Conservation (phyloP, 1,140 invertebrate genomes). For the Euglossa dilemma region DNA sequence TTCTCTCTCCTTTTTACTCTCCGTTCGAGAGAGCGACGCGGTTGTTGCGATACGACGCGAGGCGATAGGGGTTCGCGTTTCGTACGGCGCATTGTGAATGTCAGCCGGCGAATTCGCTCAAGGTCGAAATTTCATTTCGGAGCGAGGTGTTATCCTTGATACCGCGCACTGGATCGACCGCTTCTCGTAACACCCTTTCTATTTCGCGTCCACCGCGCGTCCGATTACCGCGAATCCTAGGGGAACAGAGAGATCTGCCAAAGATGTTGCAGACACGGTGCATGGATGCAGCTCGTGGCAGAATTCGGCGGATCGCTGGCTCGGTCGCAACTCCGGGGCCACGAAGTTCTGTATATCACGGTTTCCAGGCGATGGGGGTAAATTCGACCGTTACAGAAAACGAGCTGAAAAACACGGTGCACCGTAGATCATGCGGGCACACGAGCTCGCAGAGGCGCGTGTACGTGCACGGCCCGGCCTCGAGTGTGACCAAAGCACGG, state of each 20-base stretch:
- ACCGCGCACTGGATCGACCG: background rate
- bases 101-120: background rate
- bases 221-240: background rate
- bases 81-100: slow-evolving; percentile 10
- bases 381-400: slow-evolving; percentile 78
- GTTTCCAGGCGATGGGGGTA: slow-evolving; percentile 71
- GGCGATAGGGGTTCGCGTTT: slow-evolving; percentile 8
- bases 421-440: slow-evolving; percentile 68
- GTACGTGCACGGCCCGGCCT: slow-evolving; percentile 3
- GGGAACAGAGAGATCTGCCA: no score
- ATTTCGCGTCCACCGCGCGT: background rate
- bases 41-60: background rate
- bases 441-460: slow-evolving; percentile 9
- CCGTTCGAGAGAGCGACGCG: no score
- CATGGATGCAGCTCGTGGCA: background rate
- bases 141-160: slow-evolving; percentile 9
- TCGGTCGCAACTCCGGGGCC: no score
- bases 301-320: no score
- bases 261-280: no score
- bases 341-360: slow-evolving; percentile 53
- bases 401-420: slow-evolving; percentile 57
- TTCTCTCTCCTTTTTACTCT: no score
- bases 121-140: slow-evolving; percentile 28
- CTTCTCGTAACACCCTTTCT: background rate
- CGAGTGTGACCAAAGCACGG: slow-evolving; percentile 25